Evolutionary conservation across 2,113 vertebrate species (phyloP).

Genomic region (Neotoma lepida): DNA sequence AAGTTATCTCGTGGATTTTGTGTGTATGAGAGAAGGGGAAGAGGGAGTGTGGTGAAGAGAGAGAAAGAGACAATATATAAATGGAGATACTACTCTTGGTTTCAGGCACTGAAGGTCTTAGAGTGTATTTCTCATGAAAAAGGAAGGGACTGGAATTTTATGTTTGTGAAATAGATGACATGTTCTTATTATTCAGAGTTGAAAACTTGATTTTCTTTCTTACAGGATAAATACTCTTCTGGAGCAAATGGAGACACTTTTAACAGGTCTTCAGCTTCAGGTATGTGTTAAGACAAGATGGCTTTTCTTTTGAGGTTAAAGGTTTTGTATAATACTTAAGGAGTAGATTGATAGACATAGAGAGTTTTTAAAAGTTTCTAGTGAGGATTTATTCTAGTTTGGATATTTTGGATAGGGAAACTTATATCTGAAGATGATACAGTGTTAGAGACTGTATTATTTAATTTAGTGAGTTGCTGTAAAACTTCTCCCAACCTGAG

Average conservation of each 20-base stretch:
- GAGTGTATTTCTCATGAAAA: neutral
- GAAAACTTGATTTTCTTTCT: neutral
- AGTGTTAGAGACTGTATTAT: neutral
- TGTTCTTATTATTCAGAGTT: neutral
- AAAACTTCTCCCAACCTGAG: neutral
- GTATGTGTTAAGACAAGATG: slow-evolving; percentile 75
- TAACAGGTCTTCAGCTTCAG: slow-evolving; percentile 62
- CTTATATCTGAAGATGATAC: neutral
- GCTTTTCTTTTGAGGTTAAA: neutral
- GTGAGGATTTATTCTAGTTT: neutral
- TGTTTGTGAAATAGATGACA: slow-evolving; percentile 2
- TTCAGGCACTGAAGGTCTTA: neutral
- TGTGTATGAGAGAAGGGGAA: neutral
- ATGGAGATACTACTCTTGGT: neutral
- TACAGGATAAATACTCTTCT: slow-evolving; percentile 78
- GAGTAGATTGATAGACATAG: neutral
- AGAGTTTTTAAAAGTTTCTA: neutral
- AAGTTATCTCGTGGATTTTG: neutral
- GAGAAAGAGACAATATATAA: neutral
- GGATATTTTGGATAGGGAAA: neutral
- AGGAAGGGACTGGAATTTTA: neutral
- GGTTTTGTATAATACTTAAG: neutral
- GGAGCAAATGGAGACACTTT: slow-evolving; percentile 58
- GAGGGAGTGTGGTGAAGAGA: neutral
- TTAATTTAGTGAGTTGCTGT: neutral